Percentiles rank a stretch among this genome's conserved stretches.
Evolutionary conservation across 2,113 vertebrate genomes (phyloP).

Genomic region (Cisticola juncidis): DNA sequence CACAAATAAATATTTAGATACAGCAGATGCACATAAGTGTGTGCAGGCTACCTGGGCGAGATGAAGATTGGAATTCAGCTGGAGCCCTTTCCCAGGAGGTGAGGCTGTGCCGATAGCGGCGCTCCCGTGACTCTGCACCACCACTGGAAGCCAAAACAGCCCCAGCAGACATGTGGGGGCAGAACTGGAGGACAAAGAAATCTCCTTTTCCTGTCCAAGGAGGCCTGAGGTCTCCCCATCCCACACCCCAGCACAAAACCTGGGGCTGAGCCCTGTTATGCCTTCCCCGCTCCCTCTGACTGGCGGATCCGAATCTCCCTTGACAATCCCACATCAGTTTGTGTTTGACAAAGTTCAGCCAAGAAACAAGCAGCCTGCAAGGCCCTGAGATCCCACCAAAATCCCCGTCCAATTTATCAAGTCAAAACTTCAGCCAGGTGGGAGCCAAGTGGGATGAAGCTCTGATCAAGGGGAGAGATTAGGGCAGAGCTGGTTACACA

Average conservation of each 20-base stretch:
- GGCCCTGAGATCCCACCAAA: not conserved
- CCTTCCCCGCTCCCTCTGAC: not conserved
- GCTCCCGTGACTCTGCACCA: not conserved
- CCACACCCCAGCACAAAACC: not conserved
- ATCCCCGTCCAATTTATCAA: constrained; percentile 53
- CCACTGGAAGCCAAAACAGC: not conserved
- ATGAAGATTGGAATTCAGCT: not conserved
- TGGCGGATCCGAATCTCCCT: not conserved
- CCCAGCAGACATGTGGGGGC: not conserved
- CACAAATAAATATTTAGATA: constrained; percentile 57
- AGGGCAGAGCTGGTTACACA: not conserved
- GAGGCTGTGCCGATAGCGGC: not conserved
- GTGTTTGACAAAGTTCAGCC: constrained; percentile 21
- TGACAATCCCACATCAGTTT: fast-evolving
- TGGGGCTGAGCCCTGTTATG: fast-evolving
- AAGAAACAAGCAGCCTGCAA: not conserved
- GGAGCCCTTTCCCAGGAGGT: not conserved
- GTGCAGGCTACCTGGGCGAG: not conserved
- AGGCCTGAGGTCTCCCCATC: not conserved
- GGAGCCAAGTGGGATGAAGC: constrained; percentile 26
- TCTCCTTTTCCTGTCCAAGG: not conserved
- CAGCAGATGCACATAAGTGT: not conserved
- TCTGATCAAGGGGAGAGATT: constrained; percentile 38
- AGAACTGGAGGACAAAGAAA: not conserved
- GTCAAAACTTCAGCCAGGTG: constrained; percentile 21